Base-by-base conservation (phyloP, 2,888 invertebrate species). In the Sthenelais limicola region DNA sequence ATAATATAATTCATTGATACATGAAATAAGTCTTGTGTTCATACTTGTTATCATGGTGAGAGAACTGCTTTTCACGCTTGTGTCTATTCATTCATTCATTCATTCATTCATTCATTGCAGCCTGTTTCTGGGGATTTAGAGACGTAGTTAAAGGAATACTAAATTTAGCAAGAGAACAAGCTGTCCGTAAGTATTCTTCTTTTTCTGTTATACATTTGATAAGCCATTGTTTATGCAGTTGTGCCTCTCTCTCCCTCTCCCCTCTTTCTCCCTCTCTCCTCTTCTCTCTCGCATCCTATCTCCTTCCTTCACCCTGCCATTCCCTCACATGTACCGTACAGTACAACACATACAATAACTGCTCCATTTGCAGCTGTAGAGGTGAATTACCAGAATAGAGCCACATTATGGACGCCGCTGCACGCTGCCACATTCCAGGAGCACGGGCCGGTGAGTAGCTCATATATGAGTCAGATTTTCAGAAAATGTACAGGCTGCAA, bases 391-490 rank as follows among this genome's bases (percentile, higher is more conserved):
- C 81, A 83, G 74, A 86, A 86, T 76, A 79, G 78, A 48, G 78
- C 77, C 30, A 84, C 85, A 15, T 71, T 82, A 48, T 86, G 86
- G 86, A 86, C 86, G 3, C 85, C 86, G 3, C 80, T 86, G 4
- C 86, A 86, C 80, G 86, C 86, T 30, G 85, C 86, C 12, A 79
- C 84, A 56, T 86, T 86, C 72, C 86, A 86, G 72, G 86, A 86
- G 80, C 82, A 85, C 77, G 86, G 85, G 1, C 85, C 85, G 2
- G 85, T 86, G 78, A 78, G 84, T 78, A 18, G 26, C 56, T 15
- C 18, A n/a, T n/a, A n/a, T n/a, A n/a, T n/a, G n/a, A n/a, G n/a
- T n/a, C n/a, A n/a, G n/a, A n/a, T n/a, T n/a, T n/a, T n/a, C n/a
- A n/a, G n/a, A n/a, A n/a, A n/a, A n/a, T n/a, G n/a, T n/a, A n/a